phyloP scores from a whole-genome alignment of 2,888 invertebrate genomes.

The Lymantria dispar region DNA sequence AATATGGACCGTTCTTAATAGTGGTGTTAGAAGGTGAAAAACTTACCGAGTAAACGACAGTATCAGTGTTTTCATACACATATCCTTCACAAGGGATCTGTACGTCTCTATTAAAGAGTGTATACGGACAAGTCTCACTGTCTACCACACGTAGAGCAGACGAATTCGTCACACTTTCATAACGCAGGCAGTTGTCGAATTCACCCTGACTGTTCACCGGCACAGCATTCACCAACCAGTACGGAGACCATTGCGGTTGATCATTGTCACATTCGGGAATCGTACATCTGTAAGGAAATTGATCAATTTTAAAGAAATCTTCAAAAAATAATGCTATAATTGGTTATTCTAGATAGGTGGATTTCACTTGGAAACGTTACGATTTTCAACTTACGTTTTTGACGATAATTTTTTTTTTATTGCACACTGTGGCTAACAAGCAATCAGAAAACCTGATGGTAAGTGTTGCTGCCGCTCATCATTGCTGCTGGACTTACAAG shows the following conservation, averaged over 20 bases:
- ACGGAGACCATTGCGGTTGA: conserved; percentile 49
- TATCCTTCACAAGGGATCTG: conserved; percentile 46
- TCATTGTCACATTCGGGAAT: conserved; percentile 43
- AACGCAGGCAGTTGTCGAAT: conserved; percentile 74
- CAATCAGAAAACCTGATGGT: too few species aligned
- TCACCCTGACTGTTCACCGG: conserved; percentile 24
- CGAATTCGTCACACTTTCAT: conserved; percentile 26
- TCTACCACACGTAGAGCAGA: conserved; percentile 1
- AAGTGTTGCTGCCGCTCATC: too few species aligned
- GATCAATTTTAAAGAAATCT: too few species aligned
- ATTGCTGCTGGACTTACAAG: too few species aligned
- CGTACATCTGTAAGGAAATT: conserved; percentile 15
- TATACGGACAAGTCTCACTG: conserved; percentile 46
- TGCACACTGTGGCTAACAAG: too few species aligned
- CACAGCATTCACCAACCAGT: conserved; percentile 26
- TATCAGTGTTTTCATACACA: conserved; percentile 57
- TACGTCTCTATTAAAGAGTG: conserved; percentile 44
- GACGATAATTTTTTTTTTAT: too few species aligned
- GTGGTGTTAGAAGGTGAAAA: too few species aligned
- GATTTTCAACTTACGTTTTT: too few species aligned
- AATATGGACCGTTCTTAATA: too few species aligned
- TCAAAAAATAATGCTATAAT: too few species aligned
- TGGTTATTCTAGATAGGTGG: too few species aligned
- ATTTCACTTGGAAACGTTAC: too few species aligned
- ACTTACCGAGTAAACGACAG: conserved; percentile 68